phyloP scores from a whole-genome alignment of 2,113 vertebrate genomes.

The Egretta garzetta region DNA sequence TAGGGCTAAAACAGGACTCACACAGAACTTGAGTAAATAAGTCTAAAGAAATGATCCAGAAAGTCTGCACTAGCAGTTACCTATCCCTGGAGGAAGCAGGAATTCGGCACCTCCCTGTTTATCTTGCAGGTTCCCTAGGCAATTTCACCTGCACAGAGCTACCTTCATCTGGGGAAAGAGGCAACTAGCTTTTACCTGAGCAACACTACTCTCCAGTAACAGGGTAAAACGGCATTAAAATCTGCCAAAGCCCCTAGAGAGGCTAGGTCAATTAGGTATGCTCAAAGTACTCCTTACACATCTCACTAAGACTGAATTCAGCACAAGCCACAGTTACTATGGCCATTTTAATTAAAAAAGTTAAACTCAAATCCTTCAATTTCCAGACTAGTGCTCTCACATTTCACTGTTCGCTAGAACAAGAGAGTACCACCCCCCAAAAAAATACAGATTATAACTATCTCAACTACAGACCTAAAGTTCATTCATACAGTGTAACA shows the following conservation, averaged over 20 bases:
- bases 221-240: not conserved
- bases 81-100: not conserved
- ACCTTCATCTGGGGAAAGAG: not conserved
- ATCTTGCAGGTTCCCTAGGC: not conserved
- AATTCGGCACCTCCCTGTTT: constrained; percentile 5
- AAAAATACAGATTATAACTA: not conserved
- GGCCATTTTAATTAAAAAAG: not conserved
- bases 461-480: not conserved
- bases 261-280: not conserved
- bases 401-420: not conserved
- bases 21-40: not conserved
- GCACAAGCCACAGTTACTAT: not conserved
- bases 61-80: not conserved
- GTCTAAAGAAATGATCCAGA: not conserved
- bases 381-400: not conserved
- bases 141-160: not conserved
- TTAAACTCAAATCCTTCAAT: not conserved
- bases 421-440: not conserved
- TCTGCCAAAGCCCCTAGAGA: not conserved
- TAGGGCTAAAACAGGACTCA: not conserved
- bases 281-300: not conserved
- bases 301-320: not conserved
- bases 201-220: not conserved
- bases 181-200: not conserved
- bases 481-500: not conserved